Evolutionary conservation across 2,888 invertebrate species (phyloP).

Genomic region (Deroplatys truncata): DNA sequence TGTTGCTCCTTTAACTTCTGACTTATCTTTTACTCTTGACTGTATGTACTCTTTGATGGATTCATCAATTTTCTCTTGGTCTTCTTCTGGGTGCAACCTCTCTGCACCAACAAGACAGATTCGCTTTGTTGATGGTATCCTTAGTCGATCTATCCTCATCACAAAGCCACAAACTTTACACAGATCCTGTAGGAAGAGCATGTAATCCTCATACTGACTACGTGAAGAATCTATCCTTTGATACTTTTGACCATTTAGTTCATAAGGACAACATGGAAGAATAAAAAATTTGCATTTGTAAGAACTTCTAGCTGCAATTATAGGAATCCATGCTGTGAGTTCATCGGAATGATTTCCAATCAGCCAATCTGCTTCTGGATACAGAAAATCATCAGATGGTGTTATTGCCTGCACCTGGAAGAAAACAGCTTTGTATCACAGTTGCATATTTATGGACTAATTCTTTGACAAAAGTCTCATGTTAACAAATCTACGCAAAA

Average conservation of each 20-base stretch:
- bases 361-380: slow-evolving; percentile 81
- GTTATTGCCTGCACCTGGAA: slow-evolving; percentile 62
- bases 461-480: too few relatives aligned
- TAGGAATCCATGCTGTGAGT: slow-evolving; percentile 97
- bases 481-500: too few relatives aligned
- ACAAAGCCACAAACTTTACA: slow-evolving; percentile 69
- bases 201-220: slow-evolving; percentile 75
- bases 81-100: slow-evolving; percentile 46
- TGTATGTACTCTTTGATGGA: slow-evolving; percentile 50
- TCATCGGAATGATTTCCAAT: slow-evolving; percentile 99
- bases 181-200: slow-evolving; percentile 60
- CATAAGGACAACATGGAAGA: slow-evolving; percentile 91
- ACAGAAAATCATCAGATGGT: slow-evolving; percentile 62
- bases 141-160: slow-evolving; percentile 72
- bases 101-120: slow-evolving; percentile 67
- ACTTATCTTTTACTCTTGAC: background rate
- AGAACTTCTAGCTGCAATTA: slow-evolving; percentile 78
- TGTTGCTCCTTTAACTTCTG: background rate
- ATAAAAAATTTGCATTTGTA: slow-evolving; percentile 77
- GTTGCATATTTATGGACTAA: too few relatives aligned
- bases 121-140: slow-evolving; percentile 96
- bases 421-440: slow-evolving; percentile 13
- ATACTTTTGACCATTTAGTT: slow-evolving; percentile 84
- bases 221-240: slow-evolving; percentile 62
- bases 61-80: slow-evolving; percentile 43